Evolutionary conservation across 2,113 vertebrate species (phyloP), one percentile per base, ranked within the genome.

Genomic region (Mesembrinibis cayennensis): DNA sequence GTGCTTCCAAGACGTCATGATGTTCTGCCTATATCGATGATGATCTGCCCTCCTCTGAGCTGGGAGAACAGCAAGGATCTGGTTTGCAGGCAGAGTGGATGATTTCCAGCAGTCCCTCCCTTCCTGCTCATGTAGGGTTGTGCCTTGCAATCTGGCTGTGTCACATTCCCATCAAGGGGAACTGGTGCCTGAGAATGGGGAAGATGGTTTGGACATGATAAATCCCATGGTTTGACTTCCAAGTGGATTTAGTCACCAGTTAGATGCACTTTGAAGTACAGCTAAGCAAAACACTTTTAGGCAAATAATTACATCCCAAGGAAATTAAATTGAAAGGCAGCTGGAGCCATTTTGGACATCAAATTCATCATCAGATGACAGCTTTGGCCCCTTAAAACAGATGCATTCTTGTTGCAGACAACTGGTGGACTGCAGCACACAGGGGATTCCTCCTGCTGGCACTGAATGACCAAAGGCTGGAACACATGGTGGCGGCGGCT

Each of bases 401-500:
- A 14, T 20, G 29, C 4, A 18, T 91, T 73, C 32, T 61, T 70
- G 2, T 62, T 70, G 30, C 6, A 3, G 49, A 34, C 25, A 45
- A 20, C 34, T 36, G 34, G 25, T 52, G 34, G 38, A 10, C 50
- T 55, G 74, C 38, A 67, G 44, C n/a, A 36, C 9, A n/a, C 15
- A 15, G 7, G 19, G 0, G 1, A 50, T 71, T 62, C 36, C 16
- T 47, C 34, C 26, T 3, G 2, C 52, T 0, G 0, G 8, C 16
- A 13, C 56, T 47, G 32, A 74, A 38, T 21, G 18, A 47, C 23
- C 26, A 71, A 52, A 56, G 23, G n/a, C 25, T 70, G 50, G 44
- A 78, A 32, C 0, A 2, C 1, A 1, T 1, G 0, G 50, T 22
- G 20, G n/a, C 6, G 2, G 42, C 0, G 0, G 74, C 58, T 91